Evolutionary conservation across 1,140 invertebrate genomes (phyloP).

Genomic region (Mylabris phalerata): DNA sequence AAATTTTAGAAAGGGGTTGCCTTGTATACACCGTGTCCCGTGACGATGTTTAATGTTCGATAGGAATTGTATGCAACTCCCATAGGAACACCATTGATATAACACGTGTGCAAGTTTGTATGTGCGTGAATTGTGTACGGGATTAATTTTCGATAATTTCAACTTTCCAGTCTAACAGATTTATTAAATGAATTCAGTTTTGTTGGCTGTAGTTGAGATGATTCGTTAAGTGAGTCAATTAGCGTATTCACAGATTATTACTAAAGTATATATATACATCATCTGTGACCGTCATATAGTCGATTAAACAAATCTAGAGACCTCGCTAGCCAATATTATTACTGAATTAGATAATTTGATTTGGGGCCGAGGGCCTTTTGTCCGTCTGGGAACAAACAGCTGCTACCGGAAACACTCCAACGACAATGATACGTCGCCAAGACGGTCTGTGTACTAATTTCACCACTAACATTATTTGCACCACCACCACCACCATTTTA

Average conservation of each 20-base stretch:
- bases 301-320: constrained; percentile 37
- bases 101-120: no score
- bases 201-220: not conserved
- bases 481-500: no score
- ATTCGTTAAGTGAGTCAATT: no score
- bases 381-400: constrained; percentile 33
- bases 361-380: constrained; percentile 37
- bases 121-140: no score
- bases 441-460: no score
- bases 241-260: no score
- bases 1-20: not conserved
- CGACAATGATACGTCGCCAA: no score
- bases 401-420: constrained; percentile 36
- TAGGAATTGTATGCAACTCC: constrained; percentile 7
- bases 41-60: constrained; percentile 3
- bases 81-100: constrained; percentile 3
- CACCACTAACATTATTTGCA: no score
- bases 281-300: constrained; percentile 27
- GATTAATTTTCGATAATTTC: no score
- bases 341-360: constrained; percentile 39
- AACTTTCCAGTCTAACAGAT: no score
- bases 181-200: not conserved
- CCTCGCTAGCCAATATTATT: constrained; percentile 30
- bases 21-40: not conserved
- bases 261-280: not conserved